phyloP scores from a whole-genome alignment of 2,888 invertebrate species.

The Steinernema carpocapsae region DNA sequence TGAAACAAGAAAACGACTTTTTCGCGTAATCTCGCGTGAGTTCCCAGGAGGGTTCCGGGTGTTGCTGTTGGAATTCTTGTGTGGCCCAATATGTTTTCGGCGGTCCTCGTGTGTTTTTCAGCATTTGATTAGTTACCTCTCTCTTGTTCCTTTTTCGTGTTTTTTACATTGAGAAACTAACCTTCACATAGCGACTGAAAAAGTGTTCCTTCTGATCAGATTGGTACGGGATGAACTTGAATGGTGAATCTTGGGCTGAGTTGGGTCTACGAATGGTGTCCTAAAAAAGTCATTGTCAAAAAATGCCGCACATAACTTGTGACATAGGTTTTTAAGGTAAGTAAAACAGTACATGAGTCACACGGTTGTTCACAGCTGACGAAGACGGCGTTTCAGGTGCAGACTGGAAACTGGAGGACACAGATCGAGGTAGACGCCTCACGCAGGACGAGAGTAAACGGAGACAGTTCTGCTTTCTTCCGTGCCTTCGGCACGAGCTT shows the following conservation, averaged over 20 bases:
- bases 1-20: no score
- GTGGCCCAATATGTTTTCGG: no score
- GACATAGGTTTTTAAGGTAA: not conserved
- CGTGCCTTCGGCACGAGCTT: constrained; percentile 17
- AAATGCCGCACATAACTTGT: not conserved
- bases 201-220: constrained; percentile 4
- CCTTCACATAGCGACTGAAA: constrained; percentile 25
- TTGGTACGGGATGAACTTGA: constrained; percentile 28
- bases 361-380: no score
- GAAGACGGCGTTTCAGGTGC: no score
- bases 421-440: not conserved
- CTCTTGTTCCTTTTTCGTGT: no score
- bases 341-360: not conserved
- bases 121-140: no score
- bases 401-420: no score
- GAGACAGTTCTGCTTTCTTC: constrained; percentile 28
- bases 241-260: constrained; percentile 13
- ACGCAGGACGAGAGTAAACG: not conserved
- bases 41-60: no score
- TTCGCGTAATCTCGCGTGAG: no score
- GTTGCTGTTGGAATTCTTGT: no score
- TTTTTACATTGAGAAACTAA: not conserved
- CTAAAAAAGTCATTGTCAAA: not conserved
- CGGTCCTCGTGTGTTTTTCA: no score
- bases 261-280: not conserved